Evolutionary conservation across 2,888 invertebrate species (phyloP).

Genomic region (Drosophila silvestris): DNA sequence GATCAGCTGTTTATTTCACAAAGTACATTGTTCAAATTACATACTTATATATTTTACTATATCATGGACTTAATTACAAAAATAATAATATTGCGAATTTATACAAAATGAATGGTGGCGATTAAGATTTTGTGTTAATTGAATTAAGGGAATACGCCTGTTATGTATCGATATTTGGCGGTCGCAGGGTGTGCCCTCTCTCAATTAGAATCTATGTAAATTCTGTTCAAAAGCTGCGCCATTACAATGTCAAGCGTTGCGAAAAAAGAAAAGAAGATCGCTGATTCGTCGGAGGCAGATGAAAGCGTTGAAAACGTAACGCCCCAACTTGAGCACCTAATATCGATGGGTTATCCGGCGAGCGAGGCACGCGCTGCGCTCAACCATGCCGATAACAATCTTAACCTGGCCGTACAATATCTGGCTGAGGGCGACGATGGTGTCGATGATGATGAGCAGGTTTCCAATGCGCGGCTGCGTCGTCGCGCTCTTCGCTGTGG

Average conservation of each 20-base stretch:
- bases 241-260: conserved; percentile 14
- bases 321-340: conserved; percentile 52
- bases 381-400: conserved; percentile 96
- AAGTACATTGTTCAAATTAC: neutral
- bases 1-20: neutral
- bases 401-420: conserved; percentile 98
- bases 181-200: neutral
- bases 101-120: neutral
- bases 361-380: conserved; percentile 93
- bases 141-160: conserved; percentile 7
- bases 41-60: neutral
- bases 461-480: conserved; percentile 6
- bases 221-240: conserved; percentile 7
- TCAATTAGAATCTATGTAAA: neutral
- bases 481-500: conserved; percentile 26
- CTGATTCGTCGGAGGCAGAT: conserved; percentile 2
- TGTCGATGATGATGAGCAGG: conserved; percentile 48
- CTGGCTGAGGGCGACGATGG: conserved; percentile 89
- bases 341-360: conserved; percentile 94
- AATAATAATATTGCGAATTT: neutral
- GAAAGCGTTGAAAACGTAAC: conserved; percentile 7
- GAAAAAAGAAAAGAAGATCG: conserved; percentile 4
- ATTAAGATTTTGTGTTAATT: neutral
- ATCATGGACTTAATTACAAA: neutral
- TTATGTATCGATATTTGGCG: conserved; percentile 25